Conservation (phyloP, 2,797 vertebrate genomes). For the Hapalemur alaotrensis region DNA sequence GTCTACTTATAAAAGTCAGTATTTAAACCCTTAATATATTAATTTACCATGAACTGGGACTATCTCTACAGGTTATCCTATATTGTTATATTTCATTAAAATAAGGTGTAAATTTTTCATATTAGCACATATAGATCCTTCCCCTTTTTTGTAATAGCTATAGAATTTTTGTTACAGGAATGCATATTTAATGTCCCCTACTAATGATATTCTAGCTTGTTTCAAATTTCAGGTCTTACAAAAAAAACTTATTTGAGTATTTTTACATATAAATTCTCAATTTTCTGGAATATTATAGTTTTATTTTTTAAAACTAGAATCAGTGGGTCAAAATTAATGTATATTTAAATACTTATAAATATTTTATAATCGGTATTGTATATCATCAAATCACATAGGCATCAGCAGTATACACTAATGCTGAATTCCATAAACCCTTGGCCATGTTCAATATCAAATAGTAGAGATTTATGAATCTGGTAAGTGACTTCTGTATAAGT, state of each 20-base stretch:
- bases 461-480: background rate
- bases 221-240: background rate
- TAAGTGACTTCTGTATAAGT: background rate
- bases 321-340: background rate
- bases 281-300: background rate
- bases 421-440: background rate
- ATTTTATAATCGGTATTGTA: background rate
- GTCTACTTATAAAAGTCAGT: background rate
- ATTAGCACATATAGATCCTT: background rate
- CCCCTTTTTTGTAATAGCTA: background rate
- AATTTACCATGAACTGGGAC: background rate
- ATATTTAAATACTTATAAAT: background rate
- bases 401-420: background rate
- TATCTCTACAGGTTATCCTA: background rate
- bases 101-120: background rate
- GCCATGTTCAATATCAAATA: background rate
- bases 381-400: background rate
- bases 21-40: background rate
- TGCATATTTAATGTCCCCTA: background rate
- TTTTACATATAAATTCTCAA: background rate
- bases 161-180: background rate
- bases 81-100: background rate
- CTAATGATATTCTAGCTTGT: background rate
- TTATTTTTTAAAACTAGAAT: background rate
- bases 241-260: background rate